Evolutionary conservation across 2,797 vertebrate species (phyloP), one percentile per base, ranked within the genome.

Genomic region (Epinephelus malabaricus): DNA sequence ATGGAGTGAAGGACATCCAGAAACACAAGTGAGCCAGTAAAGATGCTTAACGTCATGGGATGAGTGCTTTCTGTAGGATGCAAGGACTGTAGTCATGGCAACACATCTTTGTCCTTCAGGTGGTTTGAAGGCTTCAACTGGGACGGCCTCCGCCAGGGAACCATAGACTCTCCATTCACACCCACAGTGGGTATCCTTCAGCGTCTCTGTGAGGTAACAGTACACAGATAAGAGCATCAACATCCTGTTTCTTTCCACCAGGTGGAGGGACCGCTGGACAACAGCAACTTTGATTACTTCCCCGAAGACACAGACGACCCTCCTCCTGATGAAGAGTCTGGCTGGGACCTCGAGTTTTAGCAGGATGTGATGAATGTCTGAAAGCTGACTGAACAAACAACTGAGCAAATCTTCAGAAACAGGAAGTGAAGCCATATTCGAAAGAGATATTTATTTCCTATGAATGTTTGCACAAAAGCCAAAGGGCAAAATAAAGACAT

Each of bases 71-170:
- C 17, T 56, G 65, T 19, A 1, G 15, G 43, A 65, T 66, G 9
- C 12, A 2, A 60, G 2, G 2, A 43, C 10, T 21, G 81, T 81
- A 1, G 62, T 81, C 82, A 88, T 78, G 73, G 77, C n/a, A 85
- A 80, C 81, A 3, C 47, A 6, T 78, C 17, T 18, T 54, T 66
- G 50, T 85, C 60, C 67, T 76, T 61, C 86, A 94, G 93, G 84
- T 94, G 93, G 93, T 94, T 93, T 9, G 92, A 94, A 55, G 92
- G 93, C 6, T 94, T 94, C 76, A 93, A 94, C 84, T 95, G 92
- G 93, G 93, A 94, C 12, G 93, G 94, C 18, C 87, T 95, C 6
- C 90, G 90, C 0, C 92, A 92, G 72, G 90, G 90, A 46, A 93
- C 89, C 69, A 62, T 92, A 0, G 84, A 75, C 18, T 78, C 94